Conservation (phyloP, 2,797 vertebrate genomes). For the Crenichthys baileyi region DNA sequence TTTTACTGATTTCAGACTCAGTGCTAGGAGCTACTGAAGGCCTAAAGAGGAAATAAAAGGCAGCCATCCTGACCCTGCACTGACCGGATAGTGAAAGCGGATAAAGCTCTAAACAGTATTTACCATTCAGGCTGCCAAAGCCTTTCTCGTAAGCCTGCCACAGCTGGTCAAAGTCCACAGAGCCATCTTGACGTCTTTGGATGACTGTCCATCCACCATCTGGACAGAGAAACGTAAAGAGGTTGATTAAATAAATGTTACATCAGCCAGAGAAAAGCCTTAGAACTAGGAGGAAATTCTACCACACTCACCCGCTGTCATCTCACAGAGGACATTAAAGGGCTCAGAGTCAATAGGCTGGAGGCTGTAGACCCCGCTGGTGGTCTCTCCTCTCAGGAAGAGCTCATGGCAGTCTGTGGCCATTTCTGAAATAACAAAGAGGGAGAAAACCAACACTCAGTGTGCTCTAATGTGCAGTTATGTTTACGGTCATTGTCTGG, state of each 20-base stretch:
- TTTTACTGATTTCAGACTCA: slow-evolving; percentile 5
- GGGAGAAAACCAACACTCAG: background rate
- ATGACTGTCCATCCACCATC: slow-evolving; percentile 94
- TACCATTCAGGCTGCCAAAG: slow-evolving; percentile 90
- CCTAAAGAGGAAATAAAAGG: slow-evolving; percentile 8
- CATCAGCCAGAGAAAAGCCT: background rate
- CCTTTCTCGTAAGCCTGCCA: slow-evolving; percentile 92
- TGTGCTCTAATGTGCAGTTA: background rate
- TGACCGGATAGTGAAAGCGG: slow-evolving; percentile 24
- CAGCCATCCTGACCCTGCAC: slow-evolving; percentile 22
- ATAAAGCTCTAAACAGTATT: slow-evolving; percentile 56
- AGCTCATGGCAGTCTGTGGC: slow-evolving; percentile 89
- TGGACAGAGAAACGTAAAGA: slow-evolving; percentile 56
- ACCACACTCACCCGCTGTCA: slow-evolving; percentile 83
- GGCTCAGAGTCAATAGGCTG: slow-evolving; percentile 83
- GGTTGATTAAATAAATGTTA: slow-evolving; percentile 20
- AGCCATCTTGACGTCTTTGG: slow-evolving; percentile 91
- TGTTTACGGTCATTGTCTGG: background rate
- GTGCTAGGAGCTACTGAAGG: background rate
- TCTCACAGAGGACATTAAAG: slow-evolving; percentile 90
- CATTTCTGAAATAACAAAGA: slow-evolving; percentile 74
- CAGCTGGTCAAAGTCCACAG: slow-evolving; percentile 91
- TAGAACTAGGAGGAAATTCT: background rate
- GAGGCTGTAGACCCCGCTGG: slow-evolving; percentile 87
- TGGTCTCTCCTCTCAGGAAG: slow-evolving; percentile 85